Conservation (phyloP, 2,797 vertebrate species). For the Spondyliosoma cantharus region DNA sequence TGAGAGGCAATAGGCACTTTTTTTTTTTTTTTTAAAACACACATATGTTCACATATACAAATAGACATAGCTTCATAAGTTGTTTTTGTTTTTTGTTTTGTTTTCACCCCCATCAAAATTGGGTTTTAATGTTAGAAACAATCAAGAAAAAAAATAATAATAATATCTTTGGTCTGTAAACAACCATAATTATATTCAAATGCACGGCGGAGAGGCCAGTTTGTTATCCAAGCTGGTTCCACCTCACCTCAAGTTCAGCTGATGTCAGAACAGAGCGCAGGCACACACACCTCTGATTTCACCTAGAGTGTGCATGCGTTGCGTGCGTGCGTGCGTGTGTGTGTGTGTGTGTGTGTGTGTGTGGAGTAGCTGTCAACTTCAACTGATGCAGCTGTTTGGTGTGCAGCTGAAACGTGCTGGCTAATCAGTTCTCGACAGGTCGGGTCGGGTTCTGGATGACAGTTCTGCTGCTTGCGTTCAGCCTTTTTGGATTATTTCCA, state of each 20-base stretch:
- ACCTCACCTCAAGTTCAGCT: constrained; percentile 60
- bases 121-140: constrained; percentile 83
- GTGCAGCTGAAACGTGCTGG: constrained; percentile 56
- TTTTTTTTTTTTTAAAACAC: constrained; percentile 74
- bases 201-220: constrained; percentile 67
- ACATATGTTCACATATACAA: constrained; percentile 89
- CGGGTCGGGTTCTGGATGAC: constrained; percentile 50
- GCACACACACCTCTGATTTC: constrained; percentile 42
- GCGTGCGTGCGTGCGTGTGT: constrained; percentile 15
- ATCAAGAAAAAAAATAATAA: constrained; percentile 57
- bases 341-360: constrained; percentile 28
- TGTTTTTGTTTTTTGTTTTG: constrained; percentile 49
- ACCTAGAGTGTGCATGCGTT: constrained; percentile 15
- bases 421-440: constrained; percentile 67
- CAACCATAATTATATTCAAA: constrained; percentile 79
- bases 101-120: constrained; percentile 74
- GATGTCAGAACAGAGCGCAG: constrained; percentile 35
- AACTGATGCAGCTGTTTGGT: constrained; percentile 56
- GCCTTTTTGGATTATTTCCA: constrained; percentile 31
- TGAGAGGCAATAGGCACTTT: constrained; percentile 95
- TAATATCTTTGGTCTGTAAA: constrained; percentile 96
- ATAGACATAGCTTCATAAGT: constrained; percentile 87
- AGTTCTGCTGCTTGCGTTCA: constrained; percentile 56
- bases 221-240: constrained; percentile 55
- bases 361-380: constrained; percentile 54